Evolutionary conservation across 2,113 vertebrate genomes (phyloP).

Genomic region (Crotophaga sulcirostris): DNA sequence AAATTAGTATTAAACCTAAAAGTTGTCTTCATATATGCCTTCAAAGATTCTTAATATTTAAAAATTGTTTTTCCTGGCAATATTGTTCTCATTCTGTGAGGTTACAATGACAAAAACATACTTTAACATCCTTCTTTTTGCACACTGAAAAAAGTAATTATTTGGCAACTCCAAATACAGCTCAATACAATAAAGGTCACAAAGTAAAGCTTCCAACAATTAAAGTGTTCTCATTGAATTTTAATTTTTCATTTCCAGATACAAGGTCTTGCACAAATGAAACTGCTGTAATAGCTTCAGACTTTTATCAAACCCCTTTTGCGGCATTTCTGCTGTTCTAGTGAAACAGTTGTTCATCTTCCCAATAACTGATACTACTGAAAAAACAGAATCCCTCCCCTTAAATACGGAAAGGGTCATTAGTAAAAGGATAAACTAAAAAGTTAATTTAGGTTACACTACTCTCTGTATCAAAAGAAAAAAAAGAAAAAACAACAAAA

Average conservation of each 20-base stretch:
- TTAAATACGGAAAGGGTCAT: neutral
- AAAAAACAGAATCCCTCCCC: neutral
- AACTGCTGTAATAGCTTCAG: neutral
- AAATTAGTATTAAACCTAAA: neutral
- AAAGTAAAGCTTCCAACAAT: neutral
- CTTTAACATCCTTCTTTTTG: neutral
- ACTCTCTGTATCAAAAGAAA: neutral
- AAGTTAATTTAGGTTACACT: neutral
- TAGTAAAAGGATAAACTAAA: neutral
- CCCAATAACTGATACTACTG: neutral
- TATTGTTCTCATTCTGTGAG: neutral
- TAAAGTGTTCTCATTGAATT: neutral
- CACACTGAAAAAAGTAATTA: neutral
- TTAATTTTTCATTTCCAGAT: neutral
- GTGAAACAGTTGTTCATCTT: neutral
- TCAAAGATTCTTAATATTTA: neutral
- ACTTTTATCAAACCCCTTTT: neutral
- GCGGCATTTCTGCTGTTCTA: neutral
- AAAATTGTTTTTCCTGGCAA: neutral
- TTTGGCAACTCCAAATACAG: neutral
- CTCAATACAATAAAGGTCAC: neutral
- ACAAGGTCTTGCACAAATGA: neutral
- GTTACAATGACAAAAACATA: neutral
- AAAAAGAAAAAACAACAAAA: accelerated
- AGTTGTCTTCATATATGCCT: neutral